Percentiles rank a stretch among this genome's conserved stretches.
Evolutionary conservation across 2,113 vertebrate genomes (phyloP).

Genomic region (Cyprinodon tularosa): DNA sequence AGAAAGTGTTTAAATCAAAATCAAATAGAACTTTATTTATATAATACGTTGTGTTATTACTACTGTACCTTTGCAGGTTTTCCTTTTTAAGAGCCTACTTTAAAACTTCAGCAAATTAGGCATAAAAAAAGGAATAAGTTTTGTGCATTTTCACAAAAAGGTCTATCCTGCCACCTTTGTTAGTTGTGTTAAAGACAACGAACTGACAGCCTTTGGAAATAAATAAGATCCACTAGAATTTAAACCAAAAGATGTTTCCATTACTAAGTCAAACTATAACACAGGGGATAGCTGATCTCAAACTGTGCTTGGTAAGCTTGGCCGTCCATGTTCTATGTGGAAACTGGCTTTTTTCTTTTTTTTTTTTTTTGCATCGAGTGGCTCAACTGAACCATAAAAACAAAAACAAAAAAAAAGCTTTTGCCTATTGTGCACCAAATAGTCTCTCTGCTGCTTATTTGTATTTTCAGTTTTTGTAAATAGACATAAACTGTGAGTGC

Average conservation of each 20-base stretch:
- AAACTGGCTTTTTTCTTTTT: neutral
- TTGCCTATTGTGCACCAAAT: neutral
- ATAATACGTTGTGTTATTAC: too few relatives aligned
- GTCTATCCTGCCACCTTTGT: slow-evolving; percentile 14
- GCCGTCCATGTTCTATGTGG: neutral
- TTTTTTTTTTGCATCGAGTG: neutral
- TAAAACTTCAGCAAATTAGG: slow-evolving; percentile 29
- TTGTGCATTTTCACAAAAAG: slow-evolving; percentile 20
- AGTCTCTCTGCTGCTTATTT: neutral
- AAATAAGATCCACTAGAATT: neutral
- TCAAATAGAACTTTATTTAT: too few relatives aligned
- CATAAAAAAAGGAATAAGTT: slow-evolving; percentile 24
- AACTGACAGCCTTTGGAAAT: slow-evolving; percentile 2
- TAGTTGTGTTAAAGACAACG: slow-evolving; percentile 33
- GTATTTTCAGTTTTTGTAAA: neutral
- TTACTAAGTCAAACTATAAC: neutral
- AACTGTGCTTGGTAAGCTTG: neutral
- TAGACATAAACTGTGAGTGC: neutral
- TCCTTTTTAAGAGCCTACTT: slow-evolving; percentile 3
- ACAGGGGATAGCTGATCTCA: neutral
- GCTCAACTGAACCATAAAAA: neutral
- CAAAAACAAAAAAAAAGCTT: neutral
- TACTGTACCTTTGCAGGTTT: neutral
- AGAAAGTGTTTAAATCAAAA: neutral
- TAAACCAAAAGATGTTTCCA: neutral